These are phyloP conservation scores for Pipistrellus kuhlii DNA, from an alignment of 2,797 vertebrate species.

Conservation along the genomic window DNA sequence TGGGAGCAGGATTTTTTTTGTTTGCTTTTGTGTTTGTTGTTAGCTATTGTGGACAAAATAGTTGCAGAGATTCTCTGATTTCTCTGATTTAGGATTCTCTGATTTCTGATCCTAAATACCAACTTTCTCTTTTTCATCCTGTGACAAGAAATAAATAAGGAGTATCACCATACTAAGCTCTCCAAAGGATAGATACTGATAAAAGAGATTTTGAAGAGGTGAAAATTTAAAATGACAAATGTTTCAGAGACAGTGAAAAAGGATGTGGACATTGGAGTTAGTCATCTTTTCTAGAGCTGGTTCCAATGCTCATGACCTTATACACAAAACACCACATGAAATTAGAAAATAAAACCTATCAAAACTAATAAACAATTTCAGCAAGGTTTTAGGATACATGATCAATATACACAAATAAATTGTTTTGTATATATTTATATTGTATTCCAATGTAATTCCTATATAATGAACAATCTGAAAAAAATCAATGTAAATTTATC, in stretches of 20 bases:
- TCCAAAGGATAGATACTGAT: neutral
- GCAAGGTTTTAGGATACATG: neutral
- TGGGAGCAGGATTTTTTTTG: neutral
- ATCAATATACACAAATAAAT: neutral
- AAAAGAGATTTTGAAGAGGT: neutral
- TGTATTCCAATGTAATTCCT: neutral
- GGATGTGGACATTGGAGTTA: neutral
- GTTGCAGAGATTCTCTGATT: neutral
- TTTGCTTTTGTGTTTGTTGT: neutral
- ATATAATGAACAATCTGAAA: slow-evolving; percentile 23
- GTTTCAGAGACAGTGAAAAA: neutral
- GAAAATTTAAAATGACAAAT: slow-evolving; percentile 20
- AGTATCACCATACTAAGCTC: neutral
- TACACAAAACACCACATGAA: neutral
- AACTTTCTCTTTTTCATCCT: neutral
- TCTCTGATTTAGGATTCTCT: neutral
- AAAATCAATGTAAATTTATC: slow-evolving; percentile 26
- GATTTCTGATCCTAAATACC: neutral
- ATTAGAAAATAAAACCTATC: neutral
- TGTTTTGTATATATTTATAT: neutral
- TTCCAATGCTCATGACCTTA: neutral
- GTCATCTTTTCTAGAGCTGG: neutral
- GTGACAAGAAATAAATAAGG: neutral
- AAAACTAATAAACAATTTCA: slow-evolving; percentile 22
- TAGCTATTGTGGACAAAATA: neutral